Conservation (phyloP, 2,113 vertebrate genomes). For the Gobio gobio region DNA sequence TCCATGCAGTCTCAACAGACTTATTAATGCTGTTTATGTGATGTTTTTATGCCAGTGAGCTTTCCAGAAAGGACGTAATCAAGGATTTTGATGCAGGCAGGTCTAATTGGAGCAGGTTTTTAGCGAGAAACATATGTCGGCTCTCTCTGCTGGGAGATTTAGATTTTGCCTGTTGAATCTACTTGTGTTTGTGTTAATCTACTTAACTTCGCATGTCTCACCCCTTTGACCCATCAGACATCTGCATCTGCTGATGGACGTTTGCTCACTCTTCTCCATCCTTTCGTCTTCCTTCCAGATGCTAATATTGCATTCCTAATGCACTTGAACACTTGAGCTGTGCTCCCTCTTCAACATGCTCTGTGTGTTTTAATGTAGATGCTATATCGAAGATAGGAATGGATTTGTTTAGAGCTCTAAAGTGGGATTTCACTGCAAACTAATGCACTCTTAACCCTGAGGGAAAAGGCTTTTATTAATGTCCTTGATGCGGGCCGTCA, state of each 20-base stretch:
- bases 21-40: constrained; percentile 20
- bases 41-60: constrained; percentile 17
- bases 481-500: constrained; percentile 9
- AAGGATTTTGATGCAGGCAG: constrained; percentile 17
- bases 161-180: constrained; percentile 42
- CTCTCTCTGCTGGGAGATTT: constrained; percentile 49
- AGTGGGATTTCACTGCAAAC: constrained; percentile 51
- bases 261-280: constrained; percentile 58
- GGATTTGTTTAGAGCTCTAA: constrained; percentile 62
- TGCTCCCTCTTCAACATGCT: constrained; percentile 33
- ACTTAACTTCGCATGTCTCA: constrained; percentile 70
- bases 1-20: neutral
- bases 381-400: constrained; percentile 45
- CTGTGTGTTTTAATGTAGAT: constrained; percentile 47
- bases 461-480: constrained; percentile 19
- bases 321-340: constrained; percentile 32
- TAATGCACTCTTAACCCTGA: constrained; percentile 60
- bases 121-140: constrained; percentile 51
- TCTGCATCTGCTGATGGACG: constrained; percentile 41
- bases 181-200: constrained; percentile 69
- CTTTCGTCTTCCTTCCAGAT: constrained; percentile 45
- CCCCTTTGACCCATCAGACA: constrained; percentile 64
- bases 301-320: constrained; percentile 16
- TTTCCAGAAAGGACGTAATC: neutral
- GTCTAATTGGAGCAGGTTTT: constrained; percentile 14